Evolutionary conservation across 2,888 invertebrate species (phyloP), one percentile per base, ranked within the genome.

Genomic region (Zygogramma bicolorata): DNA sequence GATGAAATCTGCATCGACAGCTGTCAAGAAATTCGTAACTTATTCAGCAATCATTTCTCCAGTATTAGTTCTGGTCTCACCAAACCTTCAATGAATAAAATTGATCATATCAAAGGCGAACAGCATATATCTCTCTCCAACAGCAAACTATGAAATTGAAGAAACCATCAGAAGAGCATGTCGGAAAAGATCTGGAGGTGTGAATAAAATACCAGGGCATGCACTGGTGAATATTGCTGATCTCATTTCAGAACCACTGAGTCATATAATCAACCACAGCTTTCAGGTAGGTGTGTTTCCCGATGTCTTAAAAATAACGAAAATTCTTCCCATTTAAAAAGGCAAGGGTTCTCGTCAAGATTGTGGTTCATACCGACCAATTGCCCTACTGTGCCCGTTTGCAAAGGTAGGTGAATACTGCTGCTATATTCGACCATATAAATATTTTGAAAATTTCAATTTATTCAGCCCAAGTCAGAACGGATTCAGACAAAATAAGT

Each of bases 221-320:
- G 5, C 4, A 42, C n/a, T 42, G 15, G 1, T 2, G 6, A 3
- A 1, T 3, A 42, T 42, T 42, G 42, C 42, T n/a, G 18, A 42
- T 15, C 10, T 42, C 6, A 42, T 42, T 15, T 42, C 42, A 3
- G 42, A 42, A 42, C 3, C 6, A n/a, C 6, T 42, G 42, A 42
- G 42, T 42, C 42, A 42, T 5, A 42, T 42, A 6, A 18, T 42
- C 6, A 42, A 68, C 63, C 49, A 67, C 58, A 71, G 68, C 63
- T 62, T 40, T 72, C 61, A 74, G 71, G 68, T 29, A 72, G 71
- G 72, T 72, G 71, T 71, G 68, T 72, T 65, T 42, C 70, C 57
- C 65, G 6, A 42, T 42, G 42, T 42, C 42, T 42, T 18, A 6
- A 42, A 42, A 13, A 13, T 13, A 5, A 42, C 3, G 1, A 42